Evolutionary conservation across 2,113 vertebrate genomes (phyloP).

Genomic region (Tragulus kanchil): DNA sequence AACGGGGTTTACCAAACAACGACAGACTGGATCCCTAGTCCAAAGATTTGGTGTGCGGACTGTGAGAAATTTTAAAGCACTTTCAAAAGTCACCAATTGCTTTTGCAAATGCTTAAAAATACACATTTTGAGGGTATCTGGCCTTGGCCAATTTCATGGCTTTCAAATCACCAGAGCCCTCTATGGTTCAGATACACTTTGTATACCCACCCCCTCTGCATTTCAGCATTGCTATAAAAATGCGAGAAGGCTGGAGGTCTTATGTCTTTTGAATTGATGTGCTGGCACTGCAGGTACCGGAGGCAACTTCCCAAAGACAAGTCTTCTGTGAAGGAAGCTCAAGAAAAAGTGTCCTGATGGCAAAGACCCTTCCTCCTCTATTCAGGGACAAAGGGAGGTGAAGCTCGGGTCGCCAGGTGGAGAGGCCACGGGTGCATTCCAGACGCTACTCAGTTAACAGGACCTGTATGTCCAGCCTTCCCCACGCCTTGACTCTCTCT

Average conservation of each 20-base stretch:
- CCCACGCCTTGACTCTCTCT: not conserved
- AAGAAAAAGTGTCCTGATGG: not conserved
- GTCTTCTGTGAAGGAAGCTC: conserved; percentile 23
- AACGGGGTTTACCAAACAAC: not conserved
- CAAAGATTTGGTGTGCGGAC: not conserved
- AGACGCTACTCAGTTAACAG: not conserved
- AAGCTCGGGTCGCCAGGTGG: not conserved
- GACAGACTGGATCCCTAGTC: not conserved
- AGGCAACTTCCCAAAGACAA: not conserved
- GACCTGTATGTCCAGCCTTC: not conserved
- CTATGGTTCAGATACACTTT: not conserved
- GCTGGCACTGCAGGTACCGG: not conserved
- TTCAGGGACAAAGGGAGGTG: not conserved
- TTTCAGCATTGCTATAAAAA: not conserved
- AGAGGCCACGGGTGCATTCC: not conserved
- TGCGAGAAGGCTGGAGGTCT: not conserved
- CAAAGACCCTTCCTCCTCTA: not conserved
- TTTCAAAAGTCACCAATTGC: not conserved
- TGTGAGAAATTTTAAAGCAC: conserved; percentile 18
- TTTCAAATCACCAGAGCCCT: not conserved
- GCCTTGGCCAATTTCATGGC: not conserved
- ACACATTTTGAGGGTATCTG: not conserved
- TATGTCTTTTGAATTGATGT: not conserved
- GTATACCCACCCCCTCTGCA: not conserved
- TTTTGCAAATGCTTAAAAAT: conserved; percentile 7